Percentiles rank a stretch among this genome's conserved stretches.
Conservation (phyloP, 2,888 invertebrate genomes). For the Caenorhabditis sulstoni region DNA sequence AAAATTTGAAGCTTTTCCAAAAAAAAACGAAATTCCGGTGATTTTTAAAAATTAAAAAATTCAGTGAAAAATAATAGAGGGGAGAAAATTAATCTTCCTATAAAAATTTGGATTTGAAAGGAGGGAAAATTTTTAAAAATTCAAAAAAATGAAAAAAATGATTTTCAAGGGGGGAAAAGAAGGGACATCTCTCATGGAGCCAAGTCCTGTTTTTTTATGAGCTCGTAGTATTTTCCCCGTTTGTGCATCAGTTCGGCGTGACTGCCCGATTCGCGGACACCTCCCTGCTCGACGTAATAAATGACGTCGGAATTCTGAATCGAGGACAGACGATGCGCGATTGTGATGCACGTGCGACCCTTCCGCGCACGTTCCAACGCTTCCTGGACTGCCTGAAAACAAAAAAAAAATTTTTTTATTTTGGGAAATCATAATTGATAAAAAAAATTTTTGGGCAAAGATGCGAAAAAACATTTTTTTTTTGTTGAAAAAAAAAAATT, state of each 20-base stretch:
- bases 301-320: conserved; percentile 73
- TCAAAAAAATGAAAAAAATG: background rate
- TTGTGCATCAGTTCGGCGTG: conserved; percentile 62
- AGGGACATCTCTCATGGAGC: conserved; percentile 23
- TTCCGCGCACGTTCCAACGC: conserved; percentile 70
- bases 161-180: background rate
- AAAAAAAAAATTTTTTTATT: too few species aligned
- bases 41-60: too few species aligned
- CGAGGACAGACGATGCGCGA: conserved; percentile 73
- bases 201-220: conserved; percentile 62
- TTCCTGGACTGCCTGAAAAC: conserved; percentile 69
- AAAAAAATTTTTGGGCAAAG: too few species aligned
- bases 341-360: conserved; percentile 72
- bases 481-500: too few species aligned
- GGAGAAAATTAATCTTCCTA: too few species aligned
- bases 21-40: too few species aligned
- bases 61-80: too few species aligned
- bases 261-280: conserved; percentile 67
- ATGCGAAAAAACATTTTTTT: too few species aligned
- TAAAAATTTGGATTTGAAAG: too few species aligned
- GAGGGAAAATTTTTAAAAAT: background rate
- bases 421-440: too few species aligned
- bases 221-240: conserved; percentile 62
- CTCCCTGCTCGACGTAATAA: conserved; percentile 69
- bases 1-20: too few species aligned